Evolutionary conservation across 1,140 invertebrate genomes (phyloP).

Genomic region (Saxidomus purpurata): DNA sequence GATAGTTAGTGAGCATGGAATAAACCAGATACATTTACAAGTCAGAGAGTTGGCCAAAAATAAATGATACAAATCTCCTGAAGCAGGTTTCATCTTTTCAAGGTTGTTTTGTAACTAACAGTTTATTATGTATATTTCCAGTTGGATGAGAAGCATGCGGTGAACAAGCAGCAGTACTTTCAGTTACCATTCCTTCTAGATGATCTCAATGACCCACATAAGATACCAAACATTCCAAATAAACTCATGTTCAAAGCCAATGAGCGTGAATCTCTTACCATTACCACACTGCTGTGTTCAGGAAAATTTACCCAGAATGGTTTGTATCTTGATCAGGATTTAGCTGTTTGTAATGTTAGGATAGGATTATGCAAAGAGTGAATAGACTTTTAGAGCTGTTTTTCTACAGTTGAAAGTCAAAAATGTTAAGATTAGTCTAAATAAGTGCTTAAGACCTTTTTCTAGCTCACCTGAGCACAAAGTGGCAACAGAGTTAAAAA

Average conservation of each 20-base stretch:
- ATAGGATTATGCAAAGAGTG: too few relatives aligned
- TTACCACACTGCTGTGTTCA: constrained; percentile 95
- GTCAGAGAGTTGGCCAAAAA: too few relatives aligned
- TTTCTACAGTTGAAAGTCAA: too few relatives aligned
- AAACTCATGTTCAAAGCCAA: constrained; percentile 47
- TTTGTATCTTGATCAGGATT: too few relatives aligned
- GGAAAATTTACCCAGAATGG: constrained; percentile 98
- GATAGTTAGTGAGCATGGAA: too few relatives aligned
- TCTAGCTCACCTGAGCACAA: neutral
- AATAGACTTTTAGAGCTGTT: too few relatives aligned
- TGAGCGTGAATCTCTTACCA: constrained; percentile 91
- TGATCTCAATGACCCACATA: constrained; percentile 75
- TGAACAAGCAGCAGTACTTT: constrained; percentile 91
- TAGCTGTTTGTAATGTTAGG: too few relatives aligned
- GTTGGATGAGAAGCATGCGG: constrained; percentile 30
- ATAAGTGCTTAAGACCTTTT: too few relatives aligned
- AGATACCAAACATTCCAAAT: constrained; percentile 52
- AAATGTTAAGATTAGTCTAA: too few relatives aligned
- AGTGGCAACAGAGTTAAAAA: neutral
- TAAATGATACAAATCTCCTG: too few relatives aligned
- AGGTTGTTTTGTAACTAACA: neutral
- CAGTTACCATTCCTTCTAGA: constrained; percentile 90
- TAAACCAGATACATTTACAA: too few relatives aligned
- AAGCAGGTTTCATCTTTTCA: too few relatives aligned
- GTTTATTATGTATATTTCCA: constrained; percentile 81